phyloP scores from a whole-genome alignment of 1,140 invertebrate genomes.

The Drosophila nigrodunni region DNA sequence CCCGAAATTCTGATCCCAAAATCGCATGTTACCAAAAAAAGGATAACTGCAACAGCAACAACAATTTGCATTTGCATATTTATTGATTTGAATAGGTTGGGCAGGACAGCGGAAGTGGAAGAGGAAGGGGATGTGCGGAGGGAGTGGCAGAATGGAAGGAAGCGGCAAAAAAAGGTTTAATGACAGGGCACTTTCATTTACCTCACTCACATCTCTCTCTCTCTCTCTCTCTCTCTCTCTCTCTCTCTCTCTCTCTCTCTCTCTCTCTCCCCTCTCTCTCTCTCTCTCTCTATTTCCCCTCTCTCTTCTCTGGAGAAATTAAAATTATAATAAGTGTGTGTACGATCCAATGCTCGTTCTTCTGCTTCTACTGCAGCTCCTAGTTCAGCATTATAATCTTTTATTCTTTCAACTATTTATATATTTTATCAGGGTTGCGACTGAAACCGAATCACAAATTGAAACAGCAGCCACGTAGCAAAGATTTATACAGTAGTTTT shows the following conservation, averaged over 20 bases:
- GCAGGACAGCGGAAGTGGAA: background rate
- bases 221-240: conserved; percentile 17
- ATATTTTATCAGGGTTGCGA: conserved; percentile 56
- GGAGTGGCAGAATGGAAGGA: conserved; percentile 2
- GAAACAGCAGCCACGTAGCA: conserved; percentile 43
- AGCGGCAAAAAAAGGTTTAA: conserved; percentile 50
- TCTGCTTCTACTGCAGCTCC: conserved; percentile 36
- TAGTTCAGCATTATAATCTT: conserved; percentile 70
- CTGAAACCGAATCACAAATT: conserved; percentile 15
- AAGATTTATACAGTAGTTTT: conserved; percentile 12
- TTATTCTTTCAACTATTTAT: conserved; percentile 42
- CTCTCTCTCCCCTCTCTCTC: conserved; percentile 19
- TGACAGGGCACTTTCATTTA: conserved; percentile 56
- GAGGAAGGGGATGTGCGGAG: background rate
- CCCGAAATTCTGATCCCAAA: conserved; percentile 35
- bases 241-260: background rate
- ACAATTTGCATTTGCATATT: conserved; percentile 72
- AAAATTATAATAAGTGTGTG: conserved; percentile 57
- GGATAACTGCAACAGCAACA: conserved; percentile 57
- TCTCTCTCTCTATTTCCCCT: conserved; percentile 1
- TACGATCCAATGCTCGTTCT: conserved; percentile 49
- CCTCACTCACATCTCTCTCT: background rate
- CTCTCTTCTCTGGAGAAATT: conserved; percentile 47
- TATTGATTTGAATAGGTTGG: conserved; percentile 66
- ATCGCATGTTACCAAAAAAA: conserved; percentile 73